Evolutionary conservation across 2,797 vertebrate species (phyloP).

Genomic region (Microctenopoma lineatum): DNA sequence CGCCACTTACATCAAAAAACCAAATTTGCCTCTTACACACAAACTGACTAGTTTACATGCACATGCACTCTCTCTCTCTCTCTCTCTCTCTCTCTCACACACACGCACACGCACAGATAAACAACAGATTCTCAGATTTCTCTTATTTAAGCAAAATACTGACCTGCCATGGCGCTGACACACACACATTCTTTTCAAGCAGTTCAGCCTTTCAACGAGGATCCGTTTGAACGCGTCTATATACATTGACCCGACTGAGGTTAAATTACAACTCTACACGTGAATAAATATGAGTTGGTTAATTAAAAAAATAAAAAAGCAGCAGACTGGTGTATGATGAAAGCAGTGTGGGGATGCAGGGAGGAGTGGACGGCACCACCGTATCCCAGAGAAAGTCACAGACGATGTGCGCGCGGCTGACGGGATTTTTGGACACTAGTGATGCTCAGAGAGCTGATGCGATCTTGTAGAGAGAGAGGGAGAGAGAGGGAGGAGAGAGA

Average conservation of each 20-base stretch:
- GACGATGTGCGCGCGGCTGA: slow-evolving; percentile 78
- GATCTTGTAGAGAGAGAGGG: slow-evolving; percentile 65
- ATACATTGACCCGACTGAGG: slow-evolving; percentile 83
- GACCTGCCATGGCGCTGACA: slow-evolving; percentile 87
- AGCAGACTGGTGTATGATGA: slow-evolving; percentile 19
- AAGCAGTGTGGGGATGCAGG: slow-evolving; percentile 40
- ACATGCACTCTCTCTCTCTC: slow-evolving; percentile 27
- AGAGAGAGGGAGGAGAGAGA: slow-evolving; percentile 31
- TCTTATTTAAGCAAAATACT: slow-evolving; percentile 79
- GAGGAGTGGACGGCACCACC: slow-evolving; percentile 42
- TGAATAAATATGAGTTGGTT: slow-evolving; percentile 46
- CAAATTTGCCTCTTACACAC: slow-evolving; percentile 27
- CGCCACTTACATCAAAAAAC: slow-evolving; percentile 57
- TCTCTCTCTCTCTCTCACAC: slow-evolving; percentile 2
- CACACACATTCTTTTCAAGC: slow-evolving; percentile 88
- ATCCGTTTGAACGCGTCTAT: slow-evolving; percentile 89
- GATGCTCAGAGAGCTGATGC: slow-evolving; percentile 79
- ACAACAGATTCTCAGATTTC: slow-evolving; percentile 71
- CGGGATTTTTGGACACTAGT: slow-evolving; percentile 80
- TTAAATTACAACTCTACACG: slow-evolving; percentile 44
- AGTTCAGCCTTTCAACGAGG: slow-evolving; percentile 85
- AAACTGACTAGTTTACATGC: slow-evolving; percentile 45
- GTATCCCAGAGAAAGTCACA: slow-evolving; percentile 70
- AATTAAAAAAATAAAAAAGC: neutral
- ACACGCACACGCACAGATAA: slow-evolving; percentile 31